Evolutionary conservation across 2,888 invertebrate genomes (phyloP).

Genomic region (Endotricha flammealis): DNA sequence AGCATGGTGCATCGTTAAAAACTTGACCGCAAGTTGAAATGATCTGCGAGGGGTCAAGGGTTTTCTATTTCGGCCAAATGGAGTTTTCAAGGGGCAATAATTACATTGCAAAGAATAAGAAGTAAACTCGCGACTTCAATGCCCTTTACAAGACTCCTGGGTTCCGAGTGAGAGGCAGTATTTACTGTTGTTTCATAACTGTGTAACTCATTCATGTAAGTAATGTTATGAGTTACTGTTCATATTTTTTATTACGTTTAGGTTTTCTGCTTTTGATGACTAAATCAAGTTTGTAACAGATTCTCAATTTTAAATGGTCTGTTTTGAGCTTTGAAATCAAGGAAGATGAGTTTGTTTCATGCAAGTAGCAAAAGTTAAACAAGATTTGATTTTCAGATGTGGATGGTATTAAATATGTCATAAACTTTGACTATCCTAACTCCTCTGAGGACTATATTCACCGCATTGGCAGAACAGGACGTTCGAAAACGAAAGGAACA

Average conservation of each 20-base stretch:
- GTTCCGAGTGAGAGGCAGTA: slow-evolving; percentile 76
- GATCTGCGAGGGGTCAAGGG: slow-evolving; percentile 74
- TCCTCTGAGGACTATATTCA: slow-evolving; percentile 97
- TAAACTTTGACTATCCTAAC: slow-evolving; percentile 97
- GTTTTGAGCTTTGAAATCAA: slow-evolving; percentile 26
- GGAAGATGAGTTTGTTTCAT: too few relatives aligned
- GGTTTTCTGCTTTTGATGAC: slow-evolving; percentile 12
- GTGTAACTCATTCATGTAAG: slow-evolving; percentile 76
- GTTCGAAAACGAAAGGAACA: slow-evolving; percentile 91
- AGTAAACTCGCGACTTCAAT: slow-evolving; percentile 34
- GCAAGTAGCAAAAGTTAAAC: slow-evolving; percentile 12
- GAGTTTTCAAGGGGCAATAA: slow-evolving; percentile 67
- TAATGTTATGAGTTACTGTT: slow-evolving; percentile 65
- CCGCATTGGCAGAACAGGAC: slow-evolving; percentile 95
- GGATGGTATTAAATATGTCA: slow-evolving; percentile 96
- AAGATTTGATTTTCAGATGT: slow-evolving; percentile 84
- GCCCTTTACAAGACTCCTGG: slow-evolving; percentile 72
- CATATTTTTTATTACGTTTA: slow-evolving; percentile 23
- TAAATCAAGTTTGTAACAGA: slow-evolving; percentile 24
- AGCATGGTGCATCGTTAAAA: slow-evolving; percentile 72
- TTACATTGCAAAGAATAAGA: slow-evolving; percentile 31
- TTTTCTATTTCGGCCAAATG: slow-evolving; percentile 76
- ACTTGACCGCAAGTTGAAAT: slow-evolving; percentile 71
- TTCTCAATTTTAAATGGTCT: slow-evolving; percentile 17
- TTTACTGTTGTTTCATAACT: slow-evolving; percentile 54